These are phyloP conservation scores for Danio aesculapii DNA, from an alignment of 2,797 vertebrate species.

Conservation along the genomic window DNA sequence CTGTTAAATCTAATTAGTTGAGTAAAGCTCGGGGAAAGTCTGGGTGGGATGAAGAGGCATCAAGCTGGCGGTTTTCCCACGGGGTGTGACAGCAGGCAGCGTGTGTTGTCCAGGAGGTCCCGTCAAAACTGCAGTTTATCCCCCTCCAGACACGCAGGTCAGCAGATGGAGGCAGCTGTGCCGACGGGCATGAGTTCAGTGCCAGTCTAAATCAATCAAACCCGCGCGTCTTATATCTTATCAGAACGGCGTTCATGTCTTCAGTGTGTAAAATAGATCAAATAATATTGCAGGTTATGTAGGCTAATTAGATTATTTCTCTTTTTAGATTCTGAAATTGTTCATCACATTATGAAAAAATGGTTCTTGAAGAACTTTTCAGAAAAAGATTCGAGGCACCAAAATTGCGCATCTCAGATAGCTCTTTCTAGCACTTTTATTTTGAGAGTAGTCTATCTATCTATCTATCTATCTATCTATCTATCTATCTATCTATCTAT, in stretches of 20 bases:
- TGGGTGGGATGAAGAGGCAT: constrained; percentile 49
- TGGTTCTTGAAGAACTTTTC: too few relatives aligned
- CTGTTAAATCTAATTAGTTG: constrained; percentile 16
- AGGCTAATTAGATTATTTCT: too few relatives aligned
- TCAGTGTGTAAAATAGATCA: neutral
- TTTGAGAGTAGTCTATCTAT: too few relatives aligned
- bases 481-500: neutral
- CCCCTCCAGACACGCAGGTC: constrained; percentile 66
- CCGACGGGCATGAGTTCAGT: constrained; percentile 73
- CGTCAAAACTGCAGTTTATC: constrained; percentile 58
- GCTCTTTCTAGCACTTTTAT: too few relatives aligned
- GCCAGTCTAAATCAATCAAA: constrained; percentile 73
- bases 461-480: neutral
- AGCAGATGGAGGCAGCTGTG: constrained; percentile 71
- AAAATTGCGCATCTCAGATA: too few relatives aligned
- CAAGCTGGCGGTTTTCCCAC: constrained; percentile 77
- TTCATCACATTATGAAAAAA: too few relatives aligned
- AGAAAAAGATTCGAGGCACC: too few relatives aligned
- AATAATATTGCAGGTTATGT: too few relatives aligned
- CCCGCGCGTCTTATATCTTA: constrained; percentile 46
- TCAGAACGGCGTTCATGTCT: neutral
- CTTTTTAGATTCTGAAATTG: too few relatives aligned
- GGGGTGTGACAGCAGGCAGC: constrained; percentile 51
- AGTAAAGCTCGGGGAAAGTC: constrained; percentile 29
- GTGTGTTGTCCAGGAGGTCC: constrained; percentile 57